Conservation (phyloP, 1,140 invertebrate genomes). For the Patella vulgata region DNA sequence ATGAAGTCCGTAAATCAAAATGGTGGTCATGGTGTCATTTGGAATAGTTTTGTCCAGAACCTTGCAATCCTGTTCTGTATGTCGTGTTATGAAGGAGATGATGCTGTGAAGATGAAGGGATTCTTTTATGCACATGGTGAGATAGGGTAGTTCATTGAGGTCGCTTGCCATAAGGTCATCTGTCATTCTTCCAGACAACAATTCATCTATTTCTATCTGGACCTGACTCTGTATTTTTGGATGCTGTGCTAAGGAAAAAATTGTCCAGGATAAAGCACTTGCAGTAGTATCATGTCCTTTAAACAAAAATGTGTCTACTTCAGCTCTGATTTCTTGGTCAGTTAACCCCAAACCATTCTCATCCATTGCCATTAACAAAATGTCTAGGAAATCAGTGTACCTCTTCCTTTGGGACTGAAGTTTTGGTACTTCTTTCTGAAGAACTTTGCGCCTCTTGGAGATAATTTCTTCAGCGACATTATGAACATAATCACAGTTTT, state of each 20-base stretch:
- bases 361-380: constrained; percentile 36
- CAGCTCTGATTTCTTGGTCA: constrained; percentile 55
- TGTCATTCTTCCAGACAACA: constrained; percentile 72
- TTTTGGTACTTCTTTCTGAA: too few relatives aligned
- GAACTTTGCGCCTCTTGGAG: constrained; percentile 18
- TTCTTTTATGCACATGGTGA: constrained; percentile 66
- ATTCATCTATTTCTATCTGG: constrained; percentile 80
- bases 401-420: too few relatives aligned
- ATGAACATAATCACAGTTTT: constrained; percentile 35
- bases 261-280: constrained; percentile 74
- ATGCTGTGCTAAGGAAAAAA: constrained; percentile 80
- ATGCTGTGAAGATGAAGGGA: constrained; percentile 61
- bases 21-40: neutral
- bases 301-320: constrained; percentile 65
- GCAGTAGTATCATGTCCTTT: constrained; percentile 59
- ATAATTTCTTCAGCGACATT: constrained; percentile 32
- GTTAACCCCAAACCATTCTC: constrained; percentile 38
- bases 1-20: constrained; percentile 3
- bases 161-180: constrained; percentile 30
- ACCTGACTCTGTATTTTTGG: constrained; percentile 81
- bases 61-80: constrained; percentile 49
- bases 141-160: constrained; percentile 57
- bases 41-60: constrained; percentile 27
- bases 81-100: constrained; percentile 77
- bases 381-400: constrained; percentile 17